These are phyloP conservation scores for Meleagris gallopavo DNA, from an alignment of 2,113 vertebrate species.

Conservation along the genomic window DNA sequence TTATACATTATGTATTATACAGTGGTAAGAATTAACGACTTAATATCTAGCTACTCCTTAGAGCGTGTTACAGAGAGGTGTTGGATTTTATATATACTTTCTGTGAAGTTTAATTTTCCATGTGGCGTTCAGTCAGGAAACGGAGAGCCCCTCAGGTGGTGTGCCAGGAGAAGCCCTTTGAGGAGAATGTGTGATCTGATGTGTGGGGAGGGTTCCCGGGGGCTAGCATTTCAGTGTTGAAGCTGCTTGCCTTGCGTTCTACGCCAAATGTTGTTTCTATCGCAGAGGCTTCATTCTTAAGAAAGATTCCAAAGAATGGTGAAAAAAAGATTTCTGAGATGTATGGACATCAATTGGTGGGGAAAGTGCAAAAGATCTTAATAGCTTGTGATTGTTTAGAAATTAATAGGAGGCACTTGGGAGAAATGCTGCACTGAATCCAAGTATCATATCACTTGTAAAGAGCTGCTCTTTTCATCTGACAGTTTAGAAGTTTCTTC, in stretches of 20 bases:
- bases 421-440: background rate
- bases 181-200: background rate
- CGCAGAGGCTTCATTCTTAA: background rate
- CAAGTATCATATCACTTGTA: background rate
- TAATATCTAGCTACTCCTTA: conserved; percentile 26
- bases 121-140: conserved; percentile 40
- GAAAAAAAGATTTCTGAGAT: background rate
- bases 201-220: background rate
- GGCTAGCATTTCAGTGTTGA: background rate
- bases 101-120: conserved; percentile 66
- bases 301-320: background rate
- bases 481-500: background rate
- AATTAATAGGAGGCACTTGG: background rate
- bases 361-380: background rate
- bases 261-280: background rate
- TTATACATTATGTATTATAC: background rate
- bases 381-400: background rate
- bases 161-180: conserved; percentile 18
- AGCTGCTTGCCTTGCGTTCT: background rate
- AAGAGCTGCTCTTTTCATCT: background rate
- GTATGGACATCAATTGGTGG: background rate
- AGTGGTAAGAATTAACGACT: conserved; percentile 16
- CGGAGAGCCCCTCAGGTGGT: background rate
- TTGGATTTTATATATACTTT: conserved; percentile 58
- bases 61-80: conserved; percentile 20